Base-by-base conservation (phyloP, 2,888 invertebrate genomes). In the Cosmopolites sordidus region DNA sequence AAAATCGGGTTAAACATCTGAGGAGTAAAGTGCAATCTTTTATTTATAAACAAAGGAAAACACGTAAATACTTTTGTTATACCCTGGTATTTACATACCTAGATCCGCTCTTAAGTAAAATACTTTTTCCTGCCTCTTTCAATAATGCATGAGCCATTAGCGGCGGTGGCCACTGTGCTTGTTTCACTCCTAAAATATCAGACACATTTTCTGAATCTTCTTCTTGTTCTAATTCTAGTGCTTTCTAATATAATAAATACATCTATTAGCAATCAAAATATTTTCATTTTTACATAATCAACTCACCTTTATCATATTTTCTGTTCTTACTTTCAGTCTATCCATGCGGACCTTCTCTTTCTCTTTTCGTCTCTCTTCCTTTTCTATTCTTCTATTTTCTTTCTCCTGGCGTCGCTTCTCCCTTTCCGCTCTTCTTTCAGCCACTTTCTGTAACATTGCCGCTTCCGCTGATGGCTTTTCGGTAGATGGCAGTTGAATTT, bases 101-200 rank as follows among this genome's bases (percentile, higher is more conserved):
- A 64, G 75, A 77, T 14, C 38, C 22, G 18, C 78, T 73, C 27
- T 76, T 73, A 22, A 80, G 72, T 33, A 83, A 71, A 54, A 83
- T 83, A 45, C 83, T 80, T 62, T 78, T 79, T 12, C 76, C 74
- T 9, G 78, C 76, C 1, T 77, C 72, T 40, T 76, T 78, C 2
- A 37, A n/a, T 11, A 73, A 73, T 16, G 48, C 50, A 29, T 58
- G 39, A 12, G 75, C 50, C 16, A 66, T 46, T 5, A 67, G 61
- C n/a, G 62, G 48, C 6, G 71, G 70, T n/a, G 73, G 70, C 72
- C 71, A 72, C 48, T 66, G 66, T 18, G 58, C 51, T 15, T 62
- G 58, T 29, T 58, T 49, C 15, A 62, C 63, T 14, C 54, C 54
- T 9, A 48, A 42, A 17, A 16, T 27, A 22, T 60, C 61, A 3